Base-by-base conservation (phyloP, 2,113 vertebrate species). In the Melospiza georgiana region DNA sequence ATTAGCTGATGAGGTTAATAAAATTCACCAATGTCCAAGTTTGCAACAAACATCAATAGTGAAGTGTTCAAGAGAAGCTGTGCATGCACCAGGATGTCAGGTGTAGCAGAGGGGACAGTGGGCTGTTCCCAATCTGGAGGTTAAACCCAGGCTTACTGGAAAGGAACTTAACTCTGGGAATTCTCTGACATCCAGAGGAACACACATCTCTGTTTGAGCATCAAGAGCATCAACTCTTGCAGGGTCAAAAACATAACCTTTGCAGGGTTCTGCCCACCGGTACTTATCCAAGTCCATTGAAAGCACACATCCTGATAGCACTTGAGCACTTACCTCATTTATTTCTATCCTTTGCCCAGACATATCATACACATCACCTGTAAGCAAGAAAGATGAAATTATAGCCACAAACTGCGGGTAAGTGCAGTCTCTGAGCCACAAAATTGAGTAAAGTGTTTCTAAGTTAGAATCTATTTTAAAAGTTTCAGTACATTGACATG, bases 331-430 rank as follows among this genome's bases (percentile, higher is more conserved):
- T 86, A 99, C 99, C 98, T 99, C 98, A 24, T 97, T 98, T 79
- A 98, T 95, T 92, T 99, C 98, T 19, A 98, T 76, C 37, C 96
- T 97, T 54, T 98, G 94, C 72, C 98, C 98, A n/a, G 97, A 61
- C 43, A 96, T 89, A 73, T 99, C 98, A 65, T 95, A 96, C 77
- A 98, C 87, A 37, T 98, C 97, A 39, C 99, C 99, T 99, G 85
- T 76, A 93, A 94, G 54, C 51, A 75, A 95, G 59, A 96, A 93
- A 94, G 75, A 68, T 8, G 6, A 63, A 10, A 57, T 85, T 84
- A 87, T 67, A 76, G 37, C 15, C 67, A 51, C 27, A 63, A 73
- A 41, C 17, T 72, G 43, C 0, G 1, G 6, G 0, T n/a, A 71
- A 27, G 25, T 68, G 28, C 33, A 84, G 14, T 31, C 44, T 84